Evolutionary conservation across 2,113 vertebrate genomes (phyloP).

Genomic region (Hyaena hyaena): DNA sequence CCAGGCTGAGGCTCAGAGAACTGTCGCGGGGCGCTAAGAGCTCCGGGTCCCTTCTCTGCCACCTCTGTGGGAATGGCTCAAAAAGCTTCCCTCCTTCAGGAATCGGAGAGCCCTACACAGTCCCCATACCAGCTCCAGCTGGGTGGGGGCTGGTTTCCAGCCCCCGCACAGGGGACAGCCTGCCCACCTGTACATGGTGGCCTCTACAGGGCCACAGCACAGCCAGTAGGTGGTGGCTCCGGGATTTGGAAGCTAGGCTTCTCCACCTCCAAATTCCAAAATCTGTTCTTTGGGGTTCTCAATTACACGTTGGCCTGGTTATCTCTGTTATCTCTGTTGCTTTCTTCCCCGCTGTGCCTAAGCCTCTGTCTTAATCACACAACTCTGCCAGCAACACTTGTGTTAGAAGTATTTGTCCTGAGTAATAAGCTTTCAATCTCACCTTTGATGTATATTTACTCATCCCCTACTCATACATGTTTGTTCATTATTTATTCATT

Average conservation of each 20-base stretch:
- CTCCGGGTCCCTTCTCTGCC: background rate
- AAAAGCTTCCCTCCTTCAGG: too few species aligned
- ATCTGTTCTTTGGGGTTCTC: background rate
- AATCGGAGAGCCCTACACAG: background rate
- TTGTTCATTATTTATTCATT: slow-evolving; percentile 39
- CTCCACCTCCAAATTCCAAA: background rate
- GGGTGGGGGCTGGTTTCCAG: background rate
- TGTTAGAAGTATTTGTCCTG: slow-evolving; percentile 15
- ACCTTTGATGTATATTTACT: slow-evolving; percentile 1
- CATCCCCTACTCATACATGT: background rate
- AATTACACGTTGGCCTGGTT: accelerated
- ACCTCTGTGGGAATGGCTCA: background rate
- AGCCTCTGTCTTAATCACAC: background rate
- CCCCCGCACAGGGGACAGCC: background rate
- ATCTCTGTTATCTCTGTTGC: too few species aligned
- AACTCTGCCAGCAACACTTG: background rate
- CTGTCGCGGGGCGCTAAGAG: accelerated
- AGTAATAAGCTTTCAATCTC: background rate
- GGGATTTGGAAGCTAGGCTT: background rate
- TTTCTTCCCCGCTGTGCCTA: accelerated
- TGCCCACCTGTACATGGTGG: background rate
- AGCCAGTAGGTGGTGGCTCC: background rate
- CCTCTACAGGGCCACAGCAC: background rate
- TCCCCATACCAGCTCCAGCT: background rate
- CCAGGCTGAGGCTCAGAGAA: background rate